These are phyloP conservation scores for Galagoides demidoff DNA, from an alignment of 2,797 vertebrate genomes.

Conservation along the genomic window DNA sequence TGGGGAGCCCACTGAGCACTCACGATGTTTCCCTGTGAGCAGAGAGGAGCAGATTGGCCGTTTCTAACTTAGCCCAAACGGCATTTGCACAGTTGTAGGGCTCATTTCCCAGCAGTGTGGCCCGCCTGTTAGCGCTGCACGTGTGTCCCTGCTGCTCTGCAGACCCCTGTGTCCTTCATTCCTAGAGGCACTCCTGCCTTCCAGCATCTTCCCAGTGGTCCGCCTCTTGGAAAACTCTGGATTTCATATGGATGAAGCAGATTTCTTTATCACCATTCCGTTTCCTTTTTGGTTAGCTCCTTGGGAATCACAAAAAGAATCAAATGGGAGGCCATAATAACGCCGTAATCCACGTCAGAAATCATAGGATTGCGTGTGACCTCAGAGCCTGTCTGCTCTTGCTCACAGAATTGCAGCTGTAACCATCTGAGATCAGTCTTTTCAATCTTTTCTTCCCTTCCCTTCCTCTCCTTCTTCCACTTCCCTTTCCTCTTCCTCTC, in stretches of 20 bases:
- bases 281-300: background rate
- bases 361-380: background rate
- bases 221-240: constrained; percentile 6
- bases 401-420: background rate
- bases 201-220: background rate
- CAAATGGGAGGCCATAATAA: background rate
- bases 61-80: constrained; percentile 2
- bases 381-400: background rate
- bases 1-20: background rate
- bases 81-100: background rate
- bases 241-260: background rate
- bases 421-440: background rate
- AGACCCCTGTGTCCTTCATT: background rate
- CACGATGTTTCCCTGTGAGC: background rate
- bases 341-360: background rate
- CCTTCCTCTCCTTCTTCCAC: too few species aligned
- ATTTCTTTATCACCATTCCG: background rate
- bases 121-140: background rate
- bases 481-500: too few species aligned
- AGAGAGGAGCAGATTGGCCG: background rate
- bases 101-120: background rate
- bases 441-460: background rate
- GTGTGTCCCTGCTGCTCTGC: background rate
- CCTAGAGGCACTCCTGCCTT: background rate
- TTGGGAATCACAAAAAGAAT: constrained; percentile 3